Evolutionary conservation across 2,113 vertebrate species (phyloP).

Genomic region (Panthera tigris): DNA sequence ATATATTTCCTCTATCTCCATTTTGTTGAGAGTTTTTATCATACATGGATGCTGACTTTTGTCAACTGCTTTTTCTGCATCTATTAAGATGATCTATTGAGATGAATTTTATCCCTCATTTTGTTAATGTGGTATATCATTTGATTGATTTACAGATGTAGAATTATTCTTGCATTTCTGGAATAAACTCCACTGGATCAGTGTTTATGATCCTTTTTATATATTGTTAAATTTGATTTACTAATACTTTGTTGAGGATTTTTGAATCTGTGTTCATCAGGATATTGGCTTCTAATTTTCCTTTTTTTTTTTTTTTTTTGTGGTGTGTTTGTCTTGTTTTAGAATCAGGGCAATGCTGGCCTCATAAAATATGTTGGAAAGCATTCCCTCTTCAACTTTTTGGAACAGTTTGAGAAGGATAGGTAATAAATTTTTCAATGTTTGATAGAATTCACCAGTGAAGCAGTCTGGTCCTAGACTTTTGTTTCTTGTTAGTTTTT

Average conservation of each 20-base stretch:
- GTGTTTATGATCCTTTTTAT: neutral
- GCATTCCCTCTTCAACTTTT: neutral
- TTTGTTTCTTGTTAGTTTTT: neutral
- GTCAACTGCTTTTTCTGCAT: neutral
- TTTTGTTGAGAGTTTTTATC: neutral
- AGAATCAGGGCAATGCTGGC: neutral
- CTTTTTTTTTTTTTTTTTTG: neutral
- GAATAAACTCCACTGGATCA: neutral
- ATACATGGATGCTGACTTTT: neutral
- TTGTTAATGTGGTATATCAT: neutral
- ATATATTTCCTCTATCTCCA: neutral
- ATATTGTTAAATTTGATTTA: neutral
- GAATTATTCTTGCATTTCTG: neutral
- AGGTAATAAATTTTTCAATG: neutral
- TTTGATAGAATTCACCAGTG: neutral
- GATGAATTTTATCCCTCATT: neutral
- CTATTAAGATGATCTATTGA: neutral
- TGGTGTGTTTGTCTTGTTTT: neutral
- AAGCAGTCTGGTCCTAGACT: neutral
- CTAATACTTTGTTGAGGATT: neutral
- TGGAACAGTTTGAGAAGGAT: neutral
- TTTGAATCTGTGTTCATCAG: neutral
- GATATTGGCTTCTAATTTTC: neutral
- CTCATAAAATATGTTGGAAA: neutral
- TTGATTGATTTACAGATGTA: neutral